Conservation (phyloP, 2,113 vertebrate species). For the Saguinus imperator region DNA sequence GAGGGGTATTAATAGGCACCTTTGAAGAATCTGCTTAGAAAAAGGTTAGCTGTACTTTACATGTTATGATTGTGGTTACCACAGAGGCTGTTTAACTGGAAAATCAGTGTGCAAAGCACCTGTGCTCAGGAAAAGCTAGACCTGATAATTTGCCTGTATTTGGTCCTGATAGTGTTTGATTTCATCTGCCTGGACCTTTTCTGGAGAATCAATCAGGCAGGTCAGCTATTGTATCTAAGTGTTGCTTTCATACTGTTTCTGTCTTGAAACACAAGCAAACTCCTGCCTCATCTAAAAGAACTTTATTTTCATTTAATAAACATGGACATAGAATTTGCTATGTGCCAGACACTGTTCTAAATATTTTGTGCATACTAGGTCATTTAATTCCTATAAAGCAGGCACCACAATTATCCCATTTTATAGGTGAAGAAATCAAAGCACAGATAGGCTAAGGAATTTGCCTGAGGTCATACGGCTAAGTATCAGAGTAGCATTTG, state of each 20-base stretch:
- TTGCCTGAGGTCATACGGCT: not conserved
- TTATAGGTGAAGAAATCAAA: not conserved
- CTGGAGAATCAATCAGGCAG: not conserved
- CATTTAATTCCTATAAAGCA: not conserved
- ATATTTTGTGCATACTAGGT: not conserved
- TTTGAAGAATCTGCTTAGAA: constrained; percentile 78
- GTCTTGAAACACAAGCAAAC: not conserved
- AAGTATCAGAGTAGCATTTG: not conserved
- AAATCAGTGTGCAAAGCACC: constrained; percentile 59
- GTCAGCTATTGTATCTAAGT: not conserved
- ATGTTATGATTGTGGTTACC: constrained; percentile 79
- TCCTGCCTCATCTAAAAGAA: not conserved
- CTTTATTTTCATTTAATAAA: not conserved
- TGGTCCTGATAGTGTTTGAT: not conserved
- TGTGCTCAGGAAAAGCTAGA: constrained; percentile 1
- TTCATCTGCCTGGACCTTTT: not conserved
- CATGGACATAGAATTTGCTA: not conserved
- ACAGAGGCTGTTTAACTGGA: constrained; percentile 61
- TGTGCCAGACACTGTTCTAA: not conserved
- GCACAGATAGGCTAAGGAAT: not conserved
- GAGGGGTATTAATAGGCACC: constrained; percentile 86
- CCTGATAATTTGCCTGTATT: constrained; percentile 53
- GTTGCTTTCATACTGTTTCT: not conserved
- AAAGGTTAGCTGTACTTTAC: constrained; percentile 81
- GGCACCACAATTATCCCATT: not conserved